Evolutionary conservation across 2,113 vertebrate species (phyloP).

Genomic region (Aspidoscelis tigris): DNA sequence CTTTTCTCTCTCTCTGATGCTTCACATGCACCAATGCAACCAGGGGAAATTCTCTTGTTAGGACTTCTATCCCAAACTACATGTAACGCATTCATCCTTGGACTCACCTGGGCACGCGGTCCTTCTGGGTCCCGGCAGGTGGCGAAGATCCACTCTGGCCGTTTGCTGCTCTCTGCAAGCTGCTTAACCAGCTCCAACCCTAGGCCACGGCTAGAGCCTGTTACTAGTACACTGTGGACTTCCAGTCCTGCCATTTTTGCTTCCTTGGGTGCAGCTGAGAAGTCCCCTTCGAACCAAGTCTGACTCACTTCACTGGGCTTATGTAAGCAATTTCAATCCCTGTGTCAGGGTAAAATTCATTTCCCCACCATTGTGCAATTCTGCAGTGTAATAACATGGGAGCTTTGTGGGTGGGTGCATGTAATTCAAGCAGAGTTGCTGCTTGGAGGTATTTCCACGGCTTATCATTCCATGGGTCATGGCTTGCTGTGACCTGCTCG

Average conservation of each 20-base stretch:
- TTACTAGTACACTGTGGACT: slow-evolving; percentile 55
- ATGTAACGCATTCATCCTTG: neutral
- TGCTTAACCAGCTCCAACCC: slow-evolving; percentile 44
- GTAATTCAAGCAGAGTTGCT: no score
- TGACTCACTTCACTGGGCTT: no score
- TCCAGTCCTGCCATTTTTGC: neutral
- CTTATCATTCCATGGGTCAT: no score
- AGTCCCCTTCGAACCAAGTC: neutral
- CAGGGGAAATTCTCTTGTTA: neutral
- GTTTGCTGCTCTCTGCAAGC: slow-evolving; percentile 30
- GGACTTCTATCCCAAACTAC: neutral
- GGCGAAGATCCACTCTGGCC: slow-evolving; percentile 65
- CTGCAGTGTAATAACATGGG: no score
- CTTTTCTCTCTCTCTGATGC: neutral
- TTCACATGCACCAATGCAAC: neutral
- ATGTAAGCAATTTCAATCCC: no score
- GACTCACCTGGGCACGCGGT: slow-evolving; percentile 59
- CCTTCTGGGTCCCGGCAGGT: slow-evolving; percentile 68
- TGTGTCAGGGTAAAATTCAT: no score
- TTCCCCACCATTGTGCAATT: no score
- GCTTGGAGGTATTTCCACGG: no score
- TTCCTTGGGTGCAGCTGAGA: neutral
- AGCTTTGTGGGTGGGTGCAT: no score
- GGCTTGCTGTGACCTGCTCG: no score
- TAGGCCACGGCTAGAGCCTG: slow-evolving; percentile 69